These are phyloP conservation scores for Diplogasteroides magnus DNA, from an alignment of 1,140 invertebrate species.

Conservation along the genomic window DNA sequence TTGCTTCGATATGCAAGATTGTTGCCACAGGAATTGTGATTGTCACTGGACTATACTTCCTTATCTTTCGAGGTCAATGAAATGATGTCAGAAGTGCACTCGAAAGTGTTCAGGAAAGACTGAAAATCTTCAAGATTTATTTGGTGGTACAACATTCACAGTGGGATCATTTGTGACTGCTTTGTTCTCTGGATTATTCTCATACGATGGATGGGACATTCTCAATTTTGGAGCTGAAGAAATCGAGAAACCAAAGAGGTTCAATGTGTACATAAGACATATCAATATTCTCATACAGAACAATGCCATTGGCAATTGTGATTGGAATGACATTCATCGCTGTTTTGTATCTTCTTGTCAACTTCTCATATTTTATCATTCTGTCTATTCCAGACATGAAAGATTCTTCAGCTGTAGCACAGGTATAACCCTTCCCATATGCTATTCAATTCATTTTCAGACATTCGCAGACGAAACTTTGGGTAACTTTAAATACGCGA, in stretches of 20 bases:
- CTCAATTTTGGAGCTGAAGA: constrained; percentile 45
- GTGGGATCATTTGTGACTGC: constrained; percentile 35
- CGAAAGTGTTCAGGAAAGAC: constrained; percentile 10
- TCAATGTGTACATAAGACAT: neutral
- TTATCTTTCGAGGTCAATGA: too few species aligned
- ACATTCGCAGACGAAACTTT: neutral
- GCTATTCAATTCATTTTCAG: neutral
- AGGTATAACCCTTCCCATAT: constrained; percentile 16
- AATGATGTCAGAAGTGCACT: constrained; percentile 36
- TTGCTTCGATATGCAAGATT: constrained; percentile 44
- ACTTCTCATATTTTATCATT: constrained; percentile 42
- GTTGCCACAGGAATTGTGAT: constrained; percentile 43
- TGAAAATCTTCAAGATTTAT: constrained; percentile 10
- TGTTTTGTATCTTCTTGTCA: constrained; percentile 41
- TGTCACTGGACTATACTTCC: constrained; percentile 41
- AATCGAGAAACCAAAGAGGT: constrained; percentile 41
- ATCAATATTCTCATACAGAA: constrained; percentile 21
- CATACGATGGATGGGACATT: constrained; percentile 48
- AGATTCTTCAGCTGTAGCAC: constrained; percentile 33
- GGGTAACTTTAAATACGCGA: neutral
- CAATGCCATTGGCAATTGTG: constrained; percentile 38
- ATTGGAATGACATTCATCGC: constrained; percentile 37
- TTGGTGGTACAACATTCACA: neutral
- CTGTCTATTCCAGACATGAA: constrained; percentile 32
- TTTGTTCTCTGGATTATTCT: constrained; percentile 41